A percentile compares a stretch with the other conserved stretches of the same genome.
Evolutionary conservation across 37 sponge, comb jelly and placozoan species (phyloP).

Genomic region (Eunapius fragilis): DNA sequence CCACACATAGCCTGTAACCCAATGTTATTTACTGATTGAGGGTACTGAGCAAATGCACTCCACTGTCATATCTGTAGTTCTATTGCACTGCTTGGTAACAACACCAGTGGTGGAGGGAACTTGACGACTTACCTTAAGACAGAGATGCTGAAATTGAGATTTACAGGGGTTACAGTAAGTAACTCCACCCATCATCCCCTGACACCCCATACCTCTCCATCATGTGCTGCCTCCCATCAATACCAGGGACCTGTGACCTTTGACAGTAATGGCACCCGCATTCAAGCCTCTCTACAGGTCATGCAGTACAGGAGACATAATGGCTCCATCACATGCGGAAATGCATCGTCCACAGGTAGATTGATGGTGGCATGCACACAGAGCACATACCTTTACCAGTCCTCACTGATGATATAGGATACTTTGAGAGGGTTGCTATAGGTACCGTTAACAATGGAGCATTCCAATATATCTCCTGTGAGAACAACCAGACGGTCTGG

Average conservation of each 20-base stretch:
- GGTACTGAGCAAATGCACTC: too few relatives aligned
- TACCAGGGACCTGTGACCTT: constrained; percentile 44
- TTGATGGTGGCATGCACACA: neutral
- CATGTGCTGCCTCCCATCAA: too few relatives aligned
- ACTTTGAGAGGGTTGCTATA: constrained; percentile 4
- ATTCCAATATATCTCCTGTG: constrained; percentile 11
- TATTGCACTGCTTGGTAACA: neutral
- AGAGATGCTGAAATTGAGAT: constrained; percentile 2
- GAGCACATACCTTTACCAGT: too few relatives aligned
- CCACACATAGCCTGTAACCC: too few relatives aligned
- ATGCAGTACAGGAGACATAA: constrained; percentile 25
- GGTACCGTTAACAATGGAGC: neutral
- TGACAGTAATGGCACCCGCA: constrained; percentile 44
- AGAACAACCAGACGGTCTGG: constrained; percentile 34
- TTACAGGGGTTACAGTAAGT: constrained; percentile 49
- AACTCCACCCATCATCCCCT: too few relatives aligned
- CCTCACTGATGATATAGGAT: too few relatives aligned
- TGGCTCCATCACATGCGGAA: neutral
- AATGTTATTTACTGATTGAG: too few relatives aligned
- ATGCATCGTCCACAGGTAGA: neutral
- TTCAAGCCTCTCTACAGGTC: neutral
- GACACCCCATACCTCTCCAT: too few relatives aligned
- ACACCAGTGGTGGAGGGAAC: too few relatives aligned
- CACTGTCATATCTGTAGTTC: neutral
- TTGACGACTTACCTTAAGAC: constrained; percentile 1